Evolutionary conservation across 2,113 vertebrate species (phyloP), one percentile per base, ranked within the genome.

Genomic region (Meleagris gallopavo): DNA sequence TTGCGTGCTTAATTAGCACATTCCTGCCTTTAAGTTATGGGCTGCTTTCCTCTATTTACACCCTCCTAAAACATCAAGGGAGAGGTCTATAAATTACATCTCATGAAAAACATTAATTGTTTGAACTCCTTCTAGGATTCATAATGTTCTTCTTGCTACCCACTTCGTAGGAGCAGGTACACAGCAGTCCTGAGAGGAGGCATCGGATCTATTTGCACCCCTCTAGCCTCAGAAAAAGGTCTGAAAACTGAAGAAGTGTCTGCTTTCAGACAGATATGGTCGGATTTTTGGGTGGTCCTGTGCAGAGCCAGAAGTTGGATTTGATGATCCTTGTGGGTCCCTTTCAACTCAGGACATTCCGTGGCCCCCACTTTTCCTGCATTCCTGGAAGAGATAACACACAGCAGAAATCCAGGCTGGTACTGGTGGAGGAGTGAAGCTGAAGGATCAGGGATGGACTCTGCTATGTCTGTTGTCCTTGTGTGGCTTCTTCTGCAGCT

Each of bases 1-100:
- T 84, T 76, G 66, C 61, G 86, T 61, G 18, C 61, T 79, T 95
- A 89, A 94, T 94, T 95, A 92, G 81, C 91, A 95, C 81, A 64
- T 95, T 82, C 57, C 74, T 82, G 46, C 38, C 70, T 81, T 48
- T 81, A 94, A 88, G 73, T 94, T 95, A 93, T 77, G 65, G 57
- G 46, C 69, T 94, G 62, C 46, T 91, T 92, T 86, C 86, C 65
- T 87, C 17, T 78, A 86, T 92, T 95, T 94, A 90, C 77, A 75
- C 57, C 30, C 70, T 92, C 77, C 81, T 86, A 90, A 89, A 92
- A 84, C 81, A 86, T 90, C 73, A 95, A 95, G 77, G 86, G 77
- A 95, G 61, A 95, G 70, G 86, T 57, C 81, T 84, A 46, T 89
- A 90, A 95, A 90, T 71, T 84, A 20, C 77, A 36, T 34, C 46